Evolutionary conservation across 1,140 invertebrate genomes (phyloP).

Genomic region (Hyles vespertilio): DNA sequence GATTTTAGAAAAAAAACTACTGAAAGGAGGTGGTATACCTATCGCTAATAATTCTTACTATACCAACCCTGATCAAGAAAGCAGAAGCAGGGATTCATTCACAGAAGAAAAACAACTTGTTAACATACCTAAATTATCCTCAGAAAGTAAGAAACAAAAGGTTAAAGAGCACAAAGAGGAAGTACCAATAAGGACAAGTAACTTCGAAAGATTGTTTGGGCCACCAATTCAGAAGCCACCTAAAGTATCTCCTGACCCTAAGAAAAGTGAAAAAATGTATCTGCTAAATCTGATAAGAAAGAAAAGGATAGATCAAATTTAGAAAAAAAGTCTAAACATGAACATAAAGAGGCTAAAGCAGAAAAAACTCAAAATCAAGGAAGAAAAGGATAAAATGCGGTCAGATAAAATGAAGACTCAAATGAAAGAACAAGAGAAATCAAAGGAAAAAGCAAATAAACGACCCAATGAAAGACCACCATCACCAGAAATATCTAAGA

Average conservation of each 20-base stretch:
- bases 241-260: conserved; percentile 80
- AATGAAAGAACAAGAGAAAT: conserved; percentile 78
- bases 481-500: conserved; percentile 75
- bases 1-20: conserved; percentile 91
- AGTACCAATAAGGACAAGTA: conserved; percentile 78
- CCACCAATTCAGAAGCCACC: conserved; percentile 84
- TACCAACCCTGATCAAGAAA: conserved; percentile 69
- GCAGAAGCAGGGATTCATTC: conserved; percentile 72
- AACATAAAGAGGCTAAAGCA: conserved; percentile 74
- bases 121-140: conserved; percentile 82
- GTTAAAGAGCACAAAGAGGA: conserved; percentile 80
- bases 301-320: conserved; percentile 76
- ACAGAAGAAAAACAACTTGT: conserved; percentile 76
- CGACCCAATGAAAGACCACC: conserved; percentile 62
- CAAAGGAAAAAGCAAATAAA: conserved; percentile 77
- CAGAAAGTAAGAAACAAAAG: conserved; percentile 81
- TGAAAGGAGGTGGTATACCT: conserved; percentile 88
- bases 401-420: conserved; percentile 80
- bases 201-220: conserved; percentile 88
- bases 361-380: conserved; percentile 74
- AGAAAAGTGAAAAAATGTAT: conserved; percentile 77
- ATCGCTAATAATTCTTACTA: conserved; percentile 62
- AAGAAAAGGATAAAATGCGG: conserved; percentile 79
- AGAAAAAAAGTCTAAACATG: conserved; percentile 79
- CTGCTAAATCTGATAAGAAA: conserved; percentile 77